These are phyloP conservation scores for Entosphenus tridentatus DNA, from an alignment of 2,113 vertebrate genomes.

Conservation along the genomic window DNA sequence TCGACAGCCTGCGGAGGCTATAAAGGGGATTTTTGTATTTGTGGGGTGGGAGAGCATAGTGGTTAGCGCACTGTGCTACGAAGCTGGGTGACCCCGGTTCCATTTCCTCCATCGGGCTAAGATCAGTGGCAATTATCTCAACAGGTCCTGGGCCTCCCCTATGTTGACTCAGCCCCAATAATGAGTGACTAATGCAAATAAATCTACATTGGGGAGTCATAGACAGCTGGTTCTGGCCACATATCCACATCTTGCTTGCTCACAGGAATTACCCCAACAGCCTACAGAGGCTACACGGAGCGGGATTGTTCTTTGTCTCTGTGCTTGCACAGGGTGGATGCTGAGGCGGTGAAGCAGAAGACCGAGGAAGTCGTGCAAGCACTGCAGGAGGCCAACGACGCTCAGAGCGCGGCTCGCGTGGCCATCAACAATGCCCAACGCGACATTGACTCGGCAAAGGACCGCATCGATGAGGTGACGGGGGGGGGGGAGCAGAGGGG, in stretches of 20 bases:
- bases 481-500: too few species aligned
- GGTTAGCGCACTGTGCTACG: too few species aligned
- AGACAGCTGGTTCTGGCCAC: not conserved
- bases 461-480: slow-evolving; percentile 17
- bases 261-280: not conserved
- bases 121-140: too few species aligned
- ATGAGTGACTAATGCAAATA: not conserved
- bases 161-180: not conserved
- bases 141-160: not conserved
- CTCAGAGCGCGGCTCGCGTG: slow-evolving; percentile 16
- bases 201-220: not conserved
- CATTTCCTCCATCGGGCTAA: too few species aligned
- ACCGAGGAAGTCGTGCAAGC: slow-evolving; percentile 18
- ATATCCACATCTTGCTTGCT: too few species aligned
- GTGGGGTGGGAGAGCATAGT: not conserved
- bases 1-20: not conserved
- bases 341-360: slow-evolving; percentile 20
- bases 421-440: slow-evolving; percentile 18
- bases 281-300: not conserved
- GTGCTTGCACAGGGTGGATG: slow-evolving; percentile 18
- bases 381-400: slow-evolving; percentile 17
- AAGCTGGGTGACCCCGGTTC: too few species aligned
- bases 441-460: slow-evolving; percentile 20
- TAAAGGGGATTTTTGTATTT: not conserved
- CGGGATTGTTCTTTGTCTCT: not conserved